Evolutionary conservation across 2,113 vertebrate species (phyloP), one percentile per base, ranked within the genome.

Genomic region (Pelmatolapia mariae): DNA sequence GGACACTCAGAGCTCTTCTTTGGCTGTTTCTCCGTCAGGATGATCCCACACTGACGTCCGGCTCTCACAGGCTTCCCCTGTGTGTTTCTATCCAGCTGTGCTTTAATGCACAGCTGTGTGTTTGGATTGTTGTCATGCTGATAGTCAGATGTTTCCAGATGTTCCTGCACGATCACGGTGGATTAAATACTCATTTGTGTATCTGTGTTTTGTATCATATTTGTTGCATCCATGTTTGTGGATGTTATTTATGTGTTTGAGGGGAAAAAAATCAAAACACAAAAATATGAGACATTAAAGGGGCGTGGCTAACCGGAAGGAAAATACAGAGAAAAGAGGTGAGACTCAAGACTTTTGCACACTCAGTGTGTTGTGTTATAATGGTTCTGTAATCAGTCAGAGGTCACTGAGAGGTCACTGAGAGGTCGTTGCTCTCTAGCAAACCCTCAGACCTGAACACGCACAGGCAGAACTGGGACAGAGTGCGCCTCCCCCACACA

Each of bases 401-500:
- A 71, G 66, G 22, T 73, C 66, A 76, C 18, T 8, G 33, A 8
- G 53, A 54, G 53, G n/a, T 54, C 47, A 53, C 33, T 1, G 59
- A 36, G 71, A 76, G 71, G 43, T 76, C 10, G 22, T 47, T 3
- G 16, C 68, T 47, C 40, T 76, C 43, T 3, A 45, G 16, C 40
- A 76, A 76, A 19, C 43, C 24, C 43, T 47, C 43, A 29, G 16
- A 45, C 7, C 18, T 53, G 45, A 66, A 11, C 29, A 36, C 4
- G 18, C 0, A 19, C 15, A 36, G 61, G 59, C n/a, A 54, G n/a
- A 54, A 54, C 11, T 56, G 18, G 9, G 40, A 13, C 24, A 29
- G 31, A 11, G n/a, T 9, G 31, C 2, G 11, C 43, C 73, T 86
- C 85, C 91, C 85, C 84, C 85, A 11, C 22, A 68, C 85, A 52